Evolutionary conservation across 2,113 vertebrate species (phyloP).

Genomic region (Bucco capensis): DNA sequence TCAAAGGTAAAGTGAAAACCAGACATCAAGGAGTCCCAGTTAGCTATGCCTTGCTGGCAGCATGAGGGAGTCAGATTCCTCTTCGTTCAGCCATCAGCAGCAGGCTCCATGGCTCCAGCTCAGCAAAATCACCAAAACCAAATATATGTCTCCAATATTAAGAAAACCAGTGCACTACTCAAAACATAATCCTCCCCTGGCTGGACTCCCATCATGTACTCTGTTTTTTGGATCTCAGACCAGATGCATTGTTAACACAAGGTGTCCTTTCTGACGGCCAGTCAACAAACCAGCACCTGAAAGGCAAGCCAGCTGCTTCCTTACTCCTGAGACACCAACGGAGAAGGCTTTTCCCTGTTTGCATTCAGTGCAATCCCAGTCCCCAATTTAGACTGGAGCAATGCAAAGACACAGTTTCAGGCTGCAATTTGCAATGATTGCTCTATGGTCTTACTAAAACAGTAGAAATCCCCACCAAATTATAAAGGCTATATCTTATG

Average conservation of each 20-base stretch:
- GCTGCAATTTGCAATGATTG: neutral
- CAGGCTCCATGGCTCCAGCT: neutral
- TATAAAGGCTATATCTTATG: neutral
- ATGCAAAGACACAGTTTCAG: neutral
- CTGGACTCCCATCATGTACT: neutral
- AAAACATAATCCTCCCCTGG: neutral
- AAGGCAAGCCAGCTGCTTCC: neutral
- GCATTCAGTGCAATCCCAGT: neutral
- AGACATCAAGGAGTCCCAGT: rapidly evolving
- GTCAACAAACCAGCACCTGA: neutral
- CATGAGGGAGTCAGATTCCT: neutral
- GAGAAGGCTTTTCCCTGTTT: neutral
- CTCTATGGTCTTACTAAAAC: neutral
- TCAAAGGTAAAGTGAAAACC: neutral
- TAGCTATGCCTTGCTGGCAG: neutral
- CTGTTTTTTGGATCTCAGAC: neutral
- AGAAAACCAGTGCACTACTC: neutral
- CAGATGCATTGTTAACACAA: neutral
- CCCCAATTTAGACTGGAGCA: neutral
- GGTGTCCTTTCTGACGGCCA: neutral
- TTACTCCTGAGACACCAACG: neutral
- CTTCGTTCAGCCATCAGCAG: neutral
- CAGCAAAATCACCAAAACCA: neutral
- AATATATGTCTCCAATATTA: neutral
- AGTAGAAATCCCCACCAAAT: neutral